phyloP scores from a whole-genome alignment of 2,888 invertebrate species.

The Drosophila meridionalis region DNA sequence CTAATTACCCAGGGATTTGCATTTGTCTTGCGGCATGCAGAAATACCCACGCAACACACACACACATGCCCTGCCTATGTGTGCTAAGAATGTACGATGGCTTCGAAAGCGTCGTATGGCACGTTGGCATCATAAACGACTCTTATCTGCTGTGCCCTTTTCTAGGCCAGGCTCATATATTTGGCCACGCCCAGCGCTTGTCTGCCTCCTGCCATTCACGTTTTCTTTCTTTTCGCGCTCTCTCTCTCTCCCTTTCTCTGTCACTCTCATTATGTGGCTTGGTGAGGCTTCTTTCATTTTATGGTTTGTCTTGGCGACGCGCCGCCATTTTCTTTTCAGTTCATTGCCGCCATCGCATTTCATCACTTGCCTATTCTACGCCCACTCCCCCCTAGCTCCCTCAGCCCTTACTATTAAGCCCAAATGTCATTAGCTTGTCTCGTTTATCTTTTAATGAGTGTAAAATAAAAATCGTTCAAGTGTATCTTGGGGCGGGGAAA shows the following conservation, averaged over 20 bases:
- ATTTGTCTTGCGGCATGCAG: conserved; percentile 70
- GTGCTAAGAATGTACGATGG: conserved; percentile 40
- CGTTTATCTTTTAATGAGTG: conserved; percentile 81
- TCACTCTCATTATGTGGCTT: conserved; percentile 10
- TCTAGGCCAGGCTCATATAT: conserved; percentile 56
- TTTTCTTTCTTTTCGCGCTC: conserved; percentile 9
- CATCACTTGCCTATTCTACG: conserved; percentile 41
- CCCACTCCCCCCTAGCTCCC: not conserved
- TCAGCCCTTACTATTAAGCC: conserved; percentile 60
- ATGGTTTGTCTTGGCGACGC: conserved; percentile 64
- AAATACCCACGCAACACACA: conserved; percentile 14
- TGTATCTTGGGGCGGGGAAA: conserved; percentile 24
- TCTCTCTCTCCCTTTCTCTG: not conserved
- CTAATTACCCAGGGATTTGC: conserved; percentile 83
- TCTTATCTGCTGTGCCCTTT: conserved; percentile 67
- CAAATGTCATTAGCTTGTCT: conserved; percentile 75
- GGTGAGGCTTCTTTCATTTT: conserved; percentile 54
- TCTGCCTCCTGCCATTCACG: conserved; percentile 45
- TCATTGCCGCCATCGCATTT: conserved; percentile 66
- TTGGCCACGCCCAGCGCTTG: conserved; percentile 47
- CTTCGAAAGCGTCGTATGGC: conserved; percentile 49
- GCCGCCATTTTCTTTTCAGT: conserved; percentile 69
- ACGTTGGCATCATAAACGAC: conserved; percentile 75
- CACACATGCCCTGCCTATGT: not conserved
- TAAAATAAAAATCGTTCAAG: conserved; percentile 69